Evolutionary conservation across 1,140 invertebrate genomes (phyloP), one percentile per base, ranked within the genome.

Genomic region (Piezodorus guildinii): DNA sequence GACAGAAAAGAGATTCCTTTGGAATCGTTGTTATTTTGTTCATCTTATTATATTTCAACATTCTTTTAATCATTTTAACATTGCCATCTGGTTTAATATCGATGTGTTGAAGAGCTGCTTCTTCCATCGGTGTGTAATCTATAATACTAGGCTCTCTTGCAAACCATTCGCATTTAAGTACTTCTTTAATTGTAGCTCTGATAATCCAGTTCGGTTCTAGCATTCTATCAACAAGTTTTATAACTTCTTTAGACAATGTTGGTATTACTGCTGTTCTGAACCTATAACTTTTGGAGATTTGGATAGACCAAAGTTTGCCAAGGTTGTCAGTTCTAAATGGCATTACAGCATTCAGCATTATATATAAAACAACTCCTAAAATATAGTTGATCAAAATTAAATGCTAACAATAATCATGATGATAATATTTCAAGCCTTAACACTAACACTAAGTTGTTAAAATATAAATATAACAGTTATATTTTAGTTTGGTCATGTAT

Each of bases 321-420:
- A 56, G 12, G 39, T 54, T 62, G 16, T 43, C 34, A n/a, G 25
- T 17, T 45, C 23, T 45, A 71, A 90, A 93, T 0, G 90, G 90
- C 80, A 92, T 85, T 1, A 80, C 79, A 72, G 85, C 85, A 68
- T 88, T 88, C 0, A 90, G 74, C 77, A 87, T 84, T 19, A 83
- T 83, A 71, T 81, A 87, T 2, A 87, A 70, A 34, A 87, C 80
- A 0, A 86, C 78, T 23, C 52, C 52, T 56, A 23, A 16, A 23
- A 56, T 39, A 39, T 39, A 39, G 34, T 39, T 39, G 2, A 39
- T 39, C 6, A 39, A 39, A 39, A 39, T 39, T 39, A 39, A 39
- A 39, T 12, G 6, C 34, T 39, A 39, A 10, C 6, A 12, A n/a
- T n/a, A n/a, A 39, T 39, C 12, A 39, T 39, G 34, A 39, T 39